Percentiles rank a stretch among this genome's conserved stretches.
These are phyloP conservation scores for Bombylius discolor DNA, from an alignment of 2,888 invertebrate genomes.

Conservation along the genomic window DNA sequence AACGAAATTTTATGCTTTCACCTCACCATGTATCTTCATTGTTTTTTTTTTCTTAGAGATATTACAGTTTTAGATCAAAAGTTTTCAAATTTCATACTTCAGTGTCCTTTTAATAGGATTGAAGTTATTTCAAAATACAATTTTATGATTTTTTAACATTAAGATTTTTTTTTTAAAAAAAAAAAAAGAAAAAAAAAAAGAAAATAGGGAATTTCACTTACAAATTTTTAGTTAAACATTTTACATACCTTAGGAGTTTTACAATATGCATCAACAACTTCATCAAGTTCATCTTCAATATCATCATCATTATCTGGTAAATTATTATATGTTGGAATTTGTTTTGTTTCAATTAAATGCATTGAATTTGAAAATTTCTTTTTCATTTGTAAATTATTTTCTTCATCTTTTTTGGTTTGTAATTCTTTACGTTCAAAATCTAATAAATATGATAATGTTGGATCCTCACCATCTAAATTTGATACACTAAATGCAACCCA, in stretches of 20 bases:
- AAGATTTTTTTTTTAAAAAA: no score
- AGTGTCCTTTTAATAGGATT: no score
- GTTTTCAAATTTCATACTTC: no score
- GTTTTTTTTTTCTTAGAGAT: no score
- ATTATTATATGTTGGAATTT: neutral
- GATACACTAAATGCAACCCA: slow-evolving; percentile 68
- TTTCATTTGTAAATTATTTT: slow-evolving; percentile 11
- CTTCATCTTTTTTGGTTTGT: slow-evolving; percentile 37
- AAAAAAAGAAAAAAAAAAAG: no score
- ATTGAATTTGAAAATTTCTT: neutral
- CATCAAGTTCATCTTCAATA: neutral
- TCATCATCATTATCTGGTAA: neutral
- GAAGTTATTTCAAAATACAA: no score
- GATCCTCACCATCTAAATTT: slow-evolving; percentile 46
- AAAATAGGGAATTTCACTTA: no score
- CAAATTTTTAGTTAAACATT: no score
- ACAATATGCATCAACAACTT: neutral
- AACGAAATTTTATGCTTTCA: no score
- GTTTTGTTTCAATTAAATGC: neutral
- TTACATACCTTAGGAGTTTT: neutral
- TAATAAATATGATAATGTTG: slow-evolving; percentile 45
- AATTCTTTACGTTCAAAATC: slow-evolving; percentile 54
- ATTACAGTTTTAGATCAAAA: no score
- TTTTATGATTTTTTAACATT: no score
- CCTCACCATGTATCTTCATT: no score